Base-by-base conservation (phyloP, 1,140 invertebrate genomes). In the Nymphalis io region DNA sequence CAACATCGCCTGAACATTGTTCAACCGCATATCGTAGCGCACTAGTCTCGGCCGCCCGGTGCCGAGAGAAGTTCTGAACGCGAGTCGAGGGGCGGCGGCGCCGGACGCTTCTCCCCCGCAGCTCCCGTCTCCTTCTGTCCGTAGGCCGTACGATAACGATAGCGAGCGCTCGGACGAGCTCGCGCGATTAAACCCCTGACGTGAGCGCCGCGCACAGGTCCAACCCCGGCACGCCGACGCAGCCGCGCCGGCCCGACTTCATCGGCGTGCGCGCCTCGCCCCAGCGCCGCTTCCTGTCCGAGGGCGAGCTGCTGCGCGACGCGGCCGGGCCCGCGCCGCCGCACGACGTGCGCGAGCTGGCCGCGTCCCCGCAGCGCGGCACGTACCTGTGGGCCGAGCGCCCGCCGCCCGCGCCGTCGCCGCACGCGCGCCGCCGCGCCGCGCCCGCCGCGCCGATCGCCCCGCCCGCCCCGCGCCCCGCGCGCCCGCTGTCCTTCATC, bases 401-500 rank as follows among this genome's bases (percentile, higher is more conserved):
- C 80, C 70, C 92, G 88, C 72, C 84, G 84, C 38, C 72, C 75
- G 18, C 79, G 81, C 62, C 68, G 66, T 80, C 80, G 64, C 81
- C 77, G 51, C 75, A 75, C 59, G 51, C 75, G 4, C 78, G 82
- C 59, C 83, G 80, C 59, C 83, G 78, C 59, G 73, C 27, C 81
- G 70, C 63, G 90, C 93, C 1, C 92, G 93, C 27, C 91, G 93
- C 0, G 92, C 93, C 21, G 90, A 93, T 1, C 92, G 93, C 23
- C 91, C 0, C 92, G 93, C 27, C 95, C 75, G 85, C 90, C 94
- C 2, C 95, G 94, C 79, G 93, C 93, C 48, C 95, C 95, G 75
- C 92, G 48, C 93, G 97, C 55, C 98, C 98, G 1, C 97, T 98
- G 93, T 97, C 97, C 40, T 98, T 98, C 92, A 96, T 98, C 21